Percentiles rank a stretch among this genome's conserved stretches.
These are phyloP conservation scores for Nemopilema nomurai DNA, from an alignment of 30 jellyfish, hydroid and myxozoan genomes.

Conservation along the genomic window DNA sequence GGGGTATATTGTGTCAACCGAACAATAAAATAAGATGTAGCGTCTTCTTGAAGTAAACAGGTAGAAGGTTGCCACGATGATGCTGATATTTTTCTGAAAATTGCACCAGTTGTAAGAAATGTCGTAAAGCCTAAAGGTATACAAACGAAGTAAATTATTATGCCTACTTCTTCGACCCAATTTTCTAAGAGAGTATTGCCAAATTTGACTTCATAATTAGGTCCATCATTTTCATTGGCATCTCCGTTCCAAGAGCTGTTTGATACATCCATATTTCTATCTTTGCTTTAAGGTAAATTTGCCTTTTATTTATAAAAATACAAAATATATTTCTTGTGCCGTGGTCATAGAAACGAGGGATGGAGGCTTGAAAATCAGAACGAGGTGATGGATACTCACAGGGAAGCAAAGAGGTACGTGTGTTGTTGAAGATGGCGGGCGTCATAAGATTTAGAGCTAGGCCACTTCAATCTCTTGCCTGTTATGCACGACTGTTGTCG, in stretches of 20 bases:
- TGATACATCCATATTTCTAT: neutral
- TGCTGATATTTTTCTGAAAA: no score
- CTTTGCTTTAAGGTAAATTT: neutral
- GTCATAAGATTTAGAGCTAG: neutral
- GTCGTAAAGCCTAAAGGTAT: no score
- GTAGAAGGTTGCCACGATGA: no score
- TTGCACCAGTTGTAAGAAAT: no score
- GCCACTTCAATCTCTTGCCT: neutral
- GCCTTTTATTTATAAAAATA: neutral
- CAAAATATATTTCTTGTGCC: neutral
- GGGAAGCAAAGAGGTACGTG: neutral
- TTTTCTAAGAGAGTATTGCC: conserved; percentile 80
- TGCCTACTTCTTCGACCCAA: conserved; percentile 89
- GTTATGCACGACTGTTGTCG: conserved; percentile 17
- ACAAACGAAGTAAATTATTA: no score
- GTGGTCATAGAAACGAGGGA: conserved; percentile 20
- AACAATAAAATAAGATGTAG: no score
- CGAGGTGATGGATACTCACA: neutral
- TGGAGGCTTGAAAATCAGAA: conserved; percentile 10
- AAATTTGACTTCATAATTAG: conserved; percentile 70
- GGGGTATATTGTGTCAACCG: no score
- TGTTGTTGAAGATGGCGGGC: conserved; percentile 1
- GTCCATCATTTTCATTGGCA: conserved; percentile 26
- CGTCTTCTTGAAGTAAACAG: no score
- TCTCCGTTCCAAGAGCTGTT: neutral